Percentiles rank a stretch among this genome's conserved stretches.
These are phyloP conservation scores for Pteropus rufus DNA, from an alignment of 2,797 vertebrate genomes.

Conservation along the genomic window DNA sequence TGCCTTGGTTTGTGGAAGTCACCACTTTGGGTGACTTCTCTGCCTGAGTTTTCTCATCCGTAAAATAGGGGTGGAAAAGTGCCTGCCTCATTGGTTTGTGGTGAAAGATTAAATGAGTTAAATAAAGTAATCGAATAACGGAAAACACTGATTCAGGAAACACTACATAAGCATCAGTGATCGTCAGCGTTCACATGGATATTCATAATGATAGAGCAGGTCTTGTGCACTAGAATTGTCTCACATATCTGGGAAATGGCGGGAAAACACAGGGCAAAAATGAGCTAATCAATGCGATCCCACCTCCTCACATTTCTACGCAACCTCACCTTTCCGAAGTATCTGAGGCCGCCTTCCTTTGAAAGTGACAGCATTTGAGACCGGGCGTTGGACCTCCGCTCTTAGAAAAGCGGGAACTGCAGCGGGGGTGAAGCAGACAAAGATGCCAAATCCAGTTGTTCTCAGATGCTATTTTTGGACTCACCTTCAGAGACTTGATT, in stretches of 20 bases:
- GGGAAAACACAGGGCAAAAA: not conserved
- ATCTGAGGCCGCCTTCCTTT: slow-evolving; percentile 48
- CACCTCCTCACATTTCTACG: not conserved
- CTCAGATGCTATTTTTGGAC: not conserved
- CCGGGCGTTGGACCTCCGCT: not conserved
- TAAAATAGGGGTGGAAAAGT: not conserved
- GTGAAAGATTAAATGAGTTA: not conserved
- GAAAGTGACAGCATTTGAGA: slow-evolving; percentile 11
- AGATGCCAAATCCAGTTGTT: not conserved
- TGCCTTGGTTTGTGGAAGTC: not conserved
- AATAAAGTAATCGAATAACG: not conserved
- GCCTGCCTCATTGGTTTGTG: not conserved
- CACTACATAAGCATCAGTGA: fast-evolving
- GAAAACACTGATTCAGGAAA: not conserved
- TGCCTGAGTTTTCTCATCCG: not conserved
- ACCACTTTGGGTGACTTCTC: not conserved
- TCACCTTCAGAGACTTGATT: not conserved
- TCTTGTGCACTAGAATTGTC: not conserved
- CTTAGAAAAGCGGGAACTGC: not conserved
- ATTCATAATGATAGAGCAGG: not conserved
- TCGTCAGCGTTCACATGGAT: not conserved
- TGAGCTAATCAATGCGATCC: not conserved
- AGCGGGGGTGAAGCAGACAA: not conserved
- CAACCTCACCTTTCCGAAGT: not conserved
- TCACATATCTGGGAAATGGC: not conserved